Evolutionary conservation across 2,797 vertebrate genomes (phyloP).

Genomic region (Nannoperca obscura): DNA sequence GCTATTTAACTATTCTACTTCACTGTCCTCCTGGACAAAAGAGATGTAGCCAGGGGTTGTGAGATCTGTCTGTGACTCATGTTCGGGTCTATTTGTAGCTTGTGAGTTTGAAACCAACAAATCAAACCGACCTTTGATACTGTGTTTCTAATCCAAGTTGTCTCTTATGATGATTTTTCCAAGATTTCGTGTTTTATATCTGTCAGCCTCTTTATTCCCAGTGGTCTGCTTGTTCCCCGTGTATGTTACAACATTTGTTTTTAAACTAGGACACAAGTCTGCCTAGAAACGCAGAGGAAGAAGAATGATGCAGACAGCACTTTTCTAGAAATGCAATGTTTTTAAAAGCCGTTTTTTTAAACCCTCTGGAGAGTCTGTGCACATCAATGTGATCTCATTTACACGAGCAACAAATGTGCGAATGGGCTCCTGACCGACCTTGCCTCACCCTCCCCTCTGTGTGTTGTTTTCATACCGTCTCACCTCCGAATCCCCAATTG

Average conservation of each 20-base stretch:
- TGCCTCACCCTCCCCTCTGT: neutral
- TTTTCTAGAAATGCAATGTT: conserved; percentile 21
- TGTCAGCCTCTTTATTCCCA: conserved; percentile 64
- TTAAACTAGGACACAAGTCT: conserved; percentile 68
- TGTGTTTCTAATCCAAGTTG: conserved; percentile 61
- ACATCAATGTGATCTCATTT: conserved; percentile 13
- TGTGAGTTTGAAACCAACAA: conserved; percentile 51
- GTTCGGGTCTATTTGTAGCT: conserved; percentile 47
- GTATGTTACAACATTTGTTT: conserved; percentile 61
- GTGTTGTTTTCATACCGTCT: conserved; percentile 1
- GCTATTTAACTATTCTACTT: conserved; percentile 9
- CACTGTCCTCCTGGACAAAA: conserved; percentile 18
- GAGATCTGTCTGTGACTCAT: conserved; percentile 47
- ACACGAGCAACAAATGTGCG: conserved; percentile 5
- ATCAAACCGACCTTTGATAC: conserved; percentile 59
- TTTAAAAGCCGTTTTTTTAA: neutral
- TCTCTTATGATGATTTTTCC: conserved; percentile 59
- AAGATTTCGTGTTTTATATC: conserved; percentile 67
- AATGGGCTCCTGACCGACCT: conserved; percentile 8
- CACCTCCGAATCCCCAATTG: neutral
- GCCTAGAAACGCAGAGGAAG: conserved; percentile 44
- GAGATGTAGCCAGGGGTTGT: conserved; percentile 22
- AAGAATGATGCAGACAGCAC: conserved; percentile 18
- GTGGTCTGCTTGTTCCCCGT: conserved; percentile 36
- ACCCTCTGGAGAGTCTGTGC: conserved; percentile 18